Evolutionary conservation across 1,140 invertebrate genomes (phyloP), one percentile per base, ranked within the genome.

Genomic region (Drosophila pachea): DNA sequence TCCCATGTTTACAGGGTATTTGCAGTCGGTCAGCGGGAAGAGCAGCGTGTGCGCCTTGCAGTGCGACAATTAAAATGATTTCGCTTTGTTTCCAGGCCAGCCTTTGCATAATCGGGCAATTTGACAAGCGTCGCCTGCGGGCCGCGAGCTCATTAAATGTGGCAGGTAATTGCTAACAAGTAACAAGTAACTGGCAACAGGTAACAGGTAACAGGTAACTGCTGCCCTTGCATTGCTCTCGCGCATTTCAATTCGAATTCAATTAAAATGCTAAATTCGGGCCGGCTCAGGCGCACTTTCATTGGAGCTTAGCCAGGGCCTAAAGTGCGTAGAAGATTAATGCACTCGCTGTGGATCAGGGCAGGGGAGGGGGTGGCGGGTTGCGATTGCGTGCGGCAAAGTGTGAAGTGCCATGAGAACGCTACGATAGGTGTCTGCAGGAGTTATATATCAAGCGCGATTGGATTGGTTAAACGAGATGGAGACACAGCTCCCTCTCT

Each of bases 311-410:
- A 56, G 53, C 16, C 32, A 36, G 5, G 8, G 7, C 29, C 55
- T 67, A 73, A 78, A 79, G 82, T 83, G 78, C 79, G 79, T 83
- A 72, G 62, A 84, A 76, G 76, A 83, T 74, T 59, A 68, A 74
- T 74, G 61, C 4, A 22, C 16, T 5, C 22, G n/a, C n/a, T n/a
- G n/a, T 49, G 53, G 69, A n/a, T n/a, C n/a, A n/a, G n/a, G n/a
- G n/a, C n/a, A n/a, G 22, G 22, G 22, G 22, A 22, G 22, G 22
- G 22, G 22, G 22, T 22, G 22, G 22, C 22, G 22, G 22, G 22
- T 1, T 1, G 22, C 22, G 22, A 22, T 59, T 71, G 77, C 74
- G 78, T 82, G 78, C 49, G 31, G 14, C 42, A 74, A 74, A 81
- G 77, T 81, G 74, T 78, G 59, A 82, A 72, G 38, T 74, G 66